Evolutionary conservation across 2,888 invertebrate genomes (phyloP).

Genomic region (Cheilosia impressa): DNA sequence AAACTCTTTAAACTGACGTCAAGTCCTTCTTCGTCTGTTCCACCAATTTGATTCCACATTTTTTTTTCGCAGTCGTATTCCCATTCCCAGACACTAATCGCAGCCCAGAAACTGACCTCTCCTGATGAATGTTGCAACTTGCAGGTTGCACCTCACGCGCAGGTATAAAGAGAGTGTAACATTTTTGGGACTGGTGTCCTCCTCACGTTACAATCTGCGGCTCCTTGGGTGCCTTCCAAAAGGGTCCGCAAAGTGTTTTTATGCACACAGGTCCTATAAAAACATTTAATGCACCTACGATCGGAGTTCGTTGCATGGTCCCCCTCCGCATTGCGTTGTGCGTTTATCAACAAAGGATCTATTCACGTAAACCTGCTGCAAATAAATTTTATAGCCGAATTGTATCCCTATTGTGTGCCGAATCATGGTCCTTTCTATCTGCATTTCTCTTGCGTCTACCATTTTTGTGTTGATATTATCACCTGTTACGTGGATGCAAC

Average conservation of each 20-base stretch:
- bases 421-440: constrained; percentile 27
- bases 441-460: constrained; percentile 19
- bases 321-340: constrained; percentile 7
- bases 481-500: constrained; percentile 76
- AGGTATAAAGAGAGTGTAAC: constrained; percentile 26
- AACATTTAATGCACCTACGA: constrained; percentile 46
- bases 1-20: constrained; percentile 53
- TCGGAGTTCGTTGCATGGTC: not conserved
- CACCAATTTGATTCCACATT: not conserved
- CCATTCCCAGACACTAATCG: constrained; percentile 48
- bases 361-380: constrained; percentile 77
- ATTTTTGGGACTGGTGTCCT: constrained; percentile 7
- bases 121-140: constrained; percentile 31
- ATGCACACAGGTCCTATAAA: constrained; percentile 54
- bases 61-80: constrained; percentile 40
- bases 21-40: constrained; percentile 12
- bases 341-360: constrained; percentile 59
- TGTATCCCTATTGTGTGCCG: constrained; percentile 57
- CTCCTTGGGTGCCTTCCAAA: not conserved
- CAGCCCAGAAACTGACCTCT: constrained; percentile 41
- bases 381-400: constrained; percentile 79
- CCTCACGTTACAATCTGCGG: constrained; percentile 3
- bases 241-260: constrained; percentile 32
- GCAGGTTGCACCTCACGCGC: constrained; percentile 37
- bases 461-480: constrained; percentile 74